Base-by-base conservation (phyloP, 2,888 invertebrate species). In the Hypomecis atomaria region DNA sequence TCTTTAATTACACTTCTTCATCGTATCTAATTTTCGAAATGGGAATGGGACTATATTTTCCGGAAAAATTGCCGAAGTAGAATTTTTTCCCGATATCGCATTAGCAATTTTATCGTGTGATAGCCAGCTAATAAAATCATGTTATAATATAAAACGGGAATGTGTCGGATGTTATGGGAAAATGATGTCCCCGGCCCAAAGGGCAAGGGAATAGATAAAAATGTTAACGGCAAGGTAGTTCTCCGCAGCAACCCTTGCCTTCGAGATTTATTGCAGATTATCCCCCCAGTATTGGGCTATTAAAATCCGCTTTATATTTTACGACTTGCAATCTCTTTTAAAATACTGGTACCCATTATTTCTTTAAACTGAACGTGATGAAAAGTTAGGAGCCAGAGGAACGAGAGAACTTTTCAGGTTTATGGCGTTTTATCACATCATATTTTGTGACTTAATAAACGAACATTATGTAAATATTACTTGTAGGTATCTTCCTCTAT, bases 141-240 rank as follows among this genome's bases (percentile, higher is more conserved):
- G 72, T 61, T 65, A 74, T 73, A 78, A 78, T 73, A 73, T 66
- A 68, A 69, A 73, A 72, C 71, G 70, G 66, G 65, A 65, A 70
- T 71, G 70, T 77, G 71, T 71, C 70, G 70, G 67, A 74, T 75
- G 73, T 78, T 78, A 76, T 76, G 71, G 73, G 68, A 71, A 78
- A 79, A 79, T 78, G 77, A 81, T 79, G 78, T 79, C 73, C 70
- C 73, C 67, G 74, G 72, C 70, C 67, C 71, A 78, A 76, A 76
- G 76, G 78, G 70, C 71, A 77, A 74, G 73, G 74, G 72, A 69
- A 74, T 71, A 81, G 78, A 84, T 84, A 84, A 84, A 83, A 84
- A 83, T 78, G 79, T 82, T 82, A 83, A 80, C 76, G 71, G 76
- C 66, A 69, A 75, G 78, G 79, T 84, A 83, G 82, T 84, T 83